Percentiles rank a stretch among this genome's conserved stretches.
Conservation (phyloP, 2,797 vertebrate species). For the Artibeus lituratus region DNA sequence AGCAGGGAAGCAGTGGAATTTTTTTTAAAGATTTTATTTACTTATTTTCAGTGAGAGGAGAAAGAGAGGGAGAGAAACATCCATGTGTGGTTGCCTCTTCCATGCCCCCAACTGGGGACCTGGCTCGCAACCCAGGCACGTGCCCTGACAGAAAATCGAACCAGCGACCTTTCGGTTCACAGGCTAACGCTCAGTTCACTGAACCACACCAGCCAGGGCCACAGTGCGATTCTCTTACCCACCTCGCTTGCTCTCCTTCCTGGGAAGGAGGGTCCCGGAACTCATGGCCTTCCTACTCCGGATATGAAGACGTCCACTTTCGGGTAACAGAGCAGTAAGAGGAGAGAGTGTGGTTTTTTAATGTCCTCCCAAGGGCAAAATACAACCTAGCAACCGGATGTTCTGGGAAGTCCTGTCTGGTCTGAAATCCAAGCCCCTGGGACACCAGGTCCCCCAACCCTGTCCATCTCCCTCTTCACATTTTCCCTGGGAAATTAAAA, state of each 20-base stretch:
- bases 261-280: not conserved
- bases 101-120: too few species aligned
- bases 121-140: too few species aligned
- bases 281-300: not conserved
- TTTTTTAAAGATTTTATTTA: too few species aligned
- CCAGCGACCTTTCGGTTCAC: too few species aligned
- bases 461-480: not conserved
- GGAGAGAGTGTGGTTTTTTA: not conserved
- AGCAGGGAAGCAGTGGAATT: not conserved
- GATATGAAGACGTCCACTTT: not conserved
- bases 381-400: not conserved
- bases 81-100: too few species aligned
- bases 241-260: not conserved
- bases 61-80: too few species aligned
- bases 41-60: too few species aligned
- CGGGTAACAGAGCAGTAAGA: not conserved
- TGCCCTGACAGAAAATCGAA: too few species aligned
- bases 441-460: not conserved
- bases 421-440: not conserved
- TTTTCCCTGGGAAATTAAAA: conserved; percentile 45
- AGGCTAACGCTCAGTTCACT: too few species aligned
- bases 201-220: not conserved
- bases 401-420: not conserved
- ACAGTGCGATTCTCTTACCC: not conserved
- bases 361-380: not conserved